Evolutionary conservation across 2,888 invertebrate species (phyloP).

Genomic region (Dromius quadrimaculatus): DNA sequence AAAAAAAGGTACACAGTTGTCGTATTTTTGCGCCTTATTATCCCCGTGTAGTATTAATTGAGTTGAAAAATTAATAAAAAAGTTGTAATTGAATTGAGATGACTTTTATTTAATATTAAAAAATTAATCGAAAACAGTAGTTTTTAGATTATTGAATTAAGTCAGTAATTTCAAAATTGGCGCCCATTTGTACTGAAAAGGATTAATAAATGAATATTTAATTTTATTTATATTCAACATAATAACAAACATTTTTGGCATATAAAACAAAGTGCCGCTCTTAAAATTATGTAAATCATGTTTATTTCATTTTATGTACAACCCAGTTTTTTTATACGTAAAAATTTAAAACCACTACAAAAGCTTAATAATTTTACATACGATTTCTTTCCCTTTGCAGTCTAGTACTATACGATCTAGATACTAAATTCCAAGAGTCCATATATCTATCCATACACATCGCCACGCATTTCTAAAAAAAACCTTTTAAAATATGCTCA

Average conservation of each 20-base stretch:
- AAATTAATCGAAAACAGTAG: no score
- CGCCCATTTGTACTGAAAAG: no score
- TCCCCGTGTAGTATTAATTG: no score
- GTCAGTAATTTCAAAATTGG: no score
- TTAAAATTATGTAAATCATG: conserved; percentile 18
- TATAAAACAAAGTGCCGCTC: conserved; percentile 42
- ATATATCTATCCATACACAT: conserved; percentile 99
- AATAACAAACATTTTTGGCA: conserved; percentile 25
- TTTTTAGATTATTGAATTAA: no score
- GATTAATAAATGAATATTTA: conserved; percentile 15
- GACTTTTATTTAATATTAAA: no score
- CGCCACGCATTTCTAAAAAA: conserved; percentile 90
- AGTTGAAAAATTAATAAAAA: no score
- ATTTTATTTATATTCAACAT: conserved; percentile 2
- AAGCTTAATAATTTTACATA: conserved; percentile 55
- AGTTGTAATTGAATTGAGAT: no score
- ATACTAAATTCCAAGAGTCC: conserved; percentile 95
- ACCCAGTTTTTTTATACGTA: conserved; percentile 40
- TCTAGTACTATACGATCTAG: conserved; percentile 87
- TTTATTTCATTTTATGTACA: conserved; percentile 30
- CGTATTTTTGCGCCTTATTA: no score
- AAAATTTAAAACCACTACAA: conserved; percentile 46
- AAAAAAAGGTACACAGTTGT: no score
- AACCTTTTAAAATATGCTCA: conserved; percentile 19
- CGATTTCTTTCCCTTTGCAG: conserved; percentile 80